Base-by-base conservation (phyloP, 2,888 invertebrate genomes). In the Camptogramma bilineatum region DNA sequence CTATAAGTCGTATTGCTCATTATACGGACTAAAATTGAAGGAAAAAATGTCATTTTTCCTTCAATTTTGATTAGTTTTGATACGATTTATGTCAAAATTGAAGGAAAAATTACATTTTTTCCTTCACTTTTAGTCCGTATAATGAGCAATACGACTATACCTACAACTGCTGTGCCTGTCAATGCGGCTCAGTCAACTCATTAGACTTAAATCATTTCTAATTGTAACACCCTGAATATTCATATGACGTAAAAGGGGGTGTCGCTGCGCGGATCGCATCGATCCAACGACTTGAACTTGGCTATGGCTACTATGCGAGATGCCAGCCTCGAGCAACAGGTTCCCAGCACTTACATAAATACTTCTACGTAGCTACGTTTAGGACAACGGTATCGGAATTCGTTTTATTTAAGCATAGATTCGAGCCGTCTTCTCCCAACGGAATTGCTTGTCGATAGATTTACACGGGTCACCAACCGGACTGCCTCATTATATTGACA, bases 201-300 rank as follows among this genome's bases (percentile, higher is more conserved):
- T 34, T 34, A 7, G 10, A 34, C 10, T 10, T 34, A 10, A 13
- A 34, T 34, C 1, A 34, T 10, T 34, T 28, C 28, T 28, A 28
- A 28, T 7, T 34, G 10, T 34, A 50, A 50, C 28, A 50, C 50
- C 50, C 16, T 50, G 24, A 50, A 28, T 16, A 10, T 50, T 10
- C 50, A 28, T 16, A 24, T 50, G 51, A 51, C 51, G 51, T 31
- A 28, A 31, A 7, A 46, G 19, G 47, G 47, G 18, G 21, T 47
- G 31, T 31, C 31, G 28, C 51, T 51, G 51, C 51, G 52, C 52
- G 52, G 52, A 28, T 51, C 51, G 51, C 51, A 51, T 51, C 51
- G 51, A 51, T 51, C 51, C 51, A 31, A 31, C 51, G 51, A 51
- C 51, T 51, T 51, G 51, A 51, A 51, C 51, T 51, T 31, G 51